Evolutionary conservation across 2,888 invertebrate genomes (phyloP).

Genomic region (Gari tellinella): DNA sequence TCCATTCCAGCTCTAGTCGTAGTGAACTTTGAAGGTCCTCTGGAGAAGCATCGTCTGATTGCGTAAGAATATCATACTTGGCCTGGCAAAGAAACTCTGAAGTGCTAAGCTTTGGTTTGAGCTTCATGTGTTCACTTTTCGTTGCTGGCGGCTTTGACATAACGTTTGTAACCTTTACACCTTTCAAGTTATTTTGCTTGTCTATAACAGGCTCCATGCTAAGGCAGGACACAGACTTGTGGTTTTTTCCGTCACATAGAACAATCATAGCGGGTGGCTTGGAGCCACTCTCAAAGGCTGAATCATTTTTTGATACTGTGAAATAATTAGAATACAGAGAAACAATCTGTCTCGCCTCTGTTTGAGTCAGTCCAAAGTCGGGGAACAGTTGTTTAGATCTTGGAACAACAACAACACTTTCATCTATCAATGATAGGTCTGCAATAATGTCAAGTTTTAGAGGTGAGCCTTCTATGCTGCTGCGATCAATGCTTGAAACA

Average conservation of each 20-base stretch:
- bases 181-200: conserved; percentile 49
- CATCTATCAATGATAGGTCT: conserved; percentile 65
- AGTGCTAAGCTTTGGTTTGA: conserved; percentile 30
- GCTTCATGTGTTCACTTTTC: conserved; percentile 35
- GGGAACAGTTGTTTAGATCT: conserved; percentile 5
- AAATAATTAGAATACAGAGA: conserved; percentile 38
- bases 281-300: background rate
- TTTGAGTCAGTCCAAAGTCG: conserved; percentile 46
- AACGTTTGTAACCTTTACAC: conserved; percentile 55
- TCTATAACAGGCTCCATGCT: conserved; percentile 38
- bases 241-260: conserved; percentile 66
- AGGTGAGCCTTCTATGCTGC: conserved; percentile 65
- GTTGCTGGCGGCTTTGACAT: conserved; percentile 40
- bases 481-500: conserved; percentile 29
- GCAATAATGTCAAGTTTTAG: conserved; percentile 68
- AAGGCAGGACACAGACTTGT: conserved; percentile 58
- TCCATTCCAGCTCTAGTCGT: conserved; percentile 69
- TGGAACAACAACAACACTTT: conserved; percentile 1
- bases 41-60: conserved; percentile 28
- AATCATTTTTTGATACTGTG: conserved; percentile 17
- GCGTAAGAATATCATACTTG: conserved; percentile 55
- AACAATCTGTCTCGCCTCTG: conserved; percentile 35
- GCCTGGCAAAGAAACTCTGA: conserved; percentile 56
- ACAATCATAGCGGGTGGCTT: conserved; percentile 53
- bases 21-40: conserved; percentile 58